Evolutionary conservation across 2,888 invertebrate species (phyloP).

Genomic region (Deroplatys truncata): DNA sequence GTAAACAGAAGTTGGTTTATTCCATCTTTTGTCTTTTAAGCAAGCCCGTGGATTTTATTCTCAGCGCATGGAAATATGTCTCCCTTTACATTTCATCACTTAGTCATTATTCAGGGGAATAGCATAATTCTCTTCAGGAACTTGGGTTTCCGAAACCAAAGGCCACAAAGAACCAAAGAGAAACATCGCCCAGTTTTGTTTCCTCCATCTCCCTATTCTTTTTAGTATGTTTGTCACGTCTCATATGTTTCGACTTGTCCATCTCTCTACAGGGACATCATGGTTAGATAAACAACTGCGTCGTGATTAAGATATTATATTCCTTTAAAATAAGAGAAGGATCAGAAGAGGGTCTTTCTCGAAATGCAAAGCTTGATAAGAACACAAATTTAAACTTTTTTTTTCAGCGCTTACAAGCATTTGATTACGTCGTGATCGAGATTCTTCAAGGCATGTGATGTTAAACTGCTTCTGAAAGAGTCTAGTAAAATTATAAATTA

Average conservation of each 20-base stretch:
- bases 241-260: neutral
- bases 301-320: constrained; percentile 7
- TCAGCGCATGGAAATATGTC: neutral
- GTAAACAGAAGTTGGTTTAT: too few species aligned
- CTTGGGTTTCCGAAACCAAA: constrained; percentile 8
- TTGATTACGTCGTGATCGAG: too few species aligned
- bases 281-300: neutral
- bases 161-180: neutral
- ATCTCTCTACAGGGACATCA: neutral
- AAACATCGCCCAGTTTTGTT: neutral
- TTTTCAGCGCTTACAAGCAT: too few species aligned
- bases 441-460: too few species aligned
- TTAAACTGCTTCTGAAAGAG: too few species aligned
- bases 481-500: too few species aligned
- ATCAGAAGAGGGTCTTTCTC: too few species aligned
- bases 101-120: neutral
- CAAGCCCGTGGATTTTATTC: neutral
- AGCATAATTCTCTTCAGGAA: neutral
- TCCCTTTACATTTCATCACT: neutral
- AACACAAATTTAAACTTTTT: too few species aligned
- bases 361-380: too few species aligned
- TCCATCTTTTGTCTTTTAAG: neutral
- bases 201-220: neutral
- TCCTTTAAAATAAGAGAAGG: neutral
- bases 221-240: constrained; percentile 11